Evolutionary conservation across 2,113 vertebrate genomes (phyloP).

Genomic region (Hucho hucho): DNA sequence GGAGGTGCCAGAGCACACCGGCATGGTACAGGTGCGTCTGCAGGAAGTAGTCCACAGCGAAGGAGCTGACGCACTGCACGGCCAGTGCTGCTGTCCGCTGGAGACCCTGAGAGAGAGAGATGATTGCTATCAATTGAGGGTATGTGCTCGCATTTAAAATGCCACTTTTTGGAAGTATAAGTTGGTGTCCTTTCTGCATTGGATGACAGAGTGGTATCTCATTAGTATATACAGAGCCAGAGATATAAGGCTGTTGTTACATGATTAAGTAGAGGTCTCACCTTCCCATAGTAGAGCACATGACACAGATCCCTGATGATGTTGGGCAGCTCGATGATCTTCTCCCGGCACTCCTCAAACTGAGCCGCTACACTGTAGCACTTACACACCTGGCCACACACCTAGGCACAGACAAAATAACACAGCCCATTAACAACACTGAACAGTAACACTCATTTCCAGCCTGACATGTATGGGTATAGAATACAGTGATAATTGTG

Average conservation of each 20-base stretch:
- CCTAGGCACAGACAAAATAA: slow-evolving; percentile 66
- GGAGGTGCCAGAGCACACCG: slow-evolving; percentile 92
- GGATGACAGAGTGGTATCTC: too few relatives aligned
- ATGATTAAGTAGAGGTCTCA: slow-evolving; percentile 44
- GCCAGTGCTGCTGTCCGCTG: slow-evolving; percentile 86
- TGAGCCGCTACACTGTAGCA: slow-evolving; percentile 97
- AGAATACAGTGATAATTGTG: too few relatives aligned
- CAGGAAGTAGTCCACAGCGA: slow-evolving; percentile 94
- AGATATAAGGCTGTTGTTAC: background rate
- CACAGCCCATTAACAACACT: too few relatives aligned
- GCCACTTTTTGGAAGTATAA: too few relatives aligned
- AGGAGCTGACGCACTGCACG: slow-evolving; percentile 93
- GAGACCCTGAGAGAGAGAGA: slow-evolving; percentile 73
- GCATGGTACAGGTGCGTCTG: slow-evolving; percentile 95
- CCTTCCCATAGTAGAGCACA: slow-evolving; percentile 92
- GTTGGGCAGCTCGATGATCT: slow-evolving; percentile 92
- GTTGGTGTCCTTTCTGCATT: too few relatives aligned
- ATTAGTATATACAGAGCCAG: background rate
- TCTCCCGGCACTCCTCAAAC: slow-evolving; percentile 97
- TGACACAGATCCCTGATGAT: slow-evolving; percentile 96
- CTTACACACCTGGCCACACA: slow-evolving; percentile 92
- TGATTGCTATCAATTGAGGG: too few relatives aligned
- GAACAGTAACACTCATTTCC: too few relatives aligned
- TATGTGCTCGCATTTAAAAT: too few relatives aligned
- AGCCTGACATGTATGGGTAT: too few relatives aligned